A percentile compares a stretch with the other conserved stretches of the same genome.
phyloP scores from a whole-genome alignment of 2,888 invertebrate species.

The Euzophera pinguis region DNA sequence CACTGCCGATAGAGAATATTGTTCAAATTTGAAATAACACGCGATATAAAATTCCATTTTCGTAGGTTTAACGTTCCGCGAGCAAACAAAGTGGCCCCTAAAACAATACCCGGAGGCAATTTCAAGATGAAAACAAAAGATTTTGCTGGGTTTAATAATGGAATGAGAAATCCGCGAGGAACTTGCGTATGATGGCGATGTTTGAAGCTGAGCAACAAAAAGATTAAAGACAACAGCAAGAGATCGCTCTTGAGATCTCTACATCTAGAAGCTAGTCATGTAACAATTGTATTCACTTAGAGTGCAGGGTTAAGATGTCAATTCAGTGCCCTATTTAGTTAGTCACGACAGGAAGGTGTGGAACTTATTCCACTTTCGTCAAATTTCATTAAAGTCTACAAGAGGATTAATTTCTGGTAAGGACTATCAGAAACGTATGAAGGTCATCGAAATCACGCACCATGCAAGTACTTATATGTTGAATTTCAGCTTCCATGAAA shows the following conservation, averaged over 20 bases:
- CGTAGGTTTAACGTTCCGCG: neutral
- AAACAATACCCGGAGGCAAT: constrained; percentile 7
- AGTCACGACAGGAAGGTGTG: too few relatives aligned
- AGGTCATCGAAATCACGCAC: neutral
- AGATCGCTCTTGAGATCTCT: too few relatives aligned
- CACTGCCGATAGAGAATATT: constrained; percentile 19
- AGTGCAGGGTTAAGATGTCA: too few relatives aligned
- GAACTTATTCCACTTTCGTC: too few relatives aligned
- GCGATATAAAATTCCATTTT: constrained; percentile 15
- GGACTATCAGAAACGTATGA: neutral
- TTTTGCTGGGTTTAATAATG: neutral
- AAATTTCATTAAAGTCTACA: too few relatives aligned
- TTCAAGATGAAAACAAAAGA: neutral
- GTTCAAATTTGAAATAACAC: constrained; percentile 15
- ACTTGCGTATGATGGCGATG: neutral
- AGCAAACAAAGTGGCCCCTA: constrained; percentile 2
- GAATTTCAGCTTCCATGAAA: constrained; percentile 12
- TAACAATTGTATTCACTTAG: too few relatives aligned
- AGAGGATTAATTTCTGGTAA: too few relatives aligned
- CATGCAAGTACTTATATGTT: neutral
- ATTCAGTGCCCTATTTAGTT: too few relatives aligned
- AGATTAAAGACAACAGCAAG: too few relatives aligned
- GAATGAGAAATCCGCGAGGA: neutral
- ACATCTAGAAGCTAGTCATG: too few relatives aligned
- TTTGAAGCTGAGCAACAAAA: too few relatives aligned